Conservation (phyloP, 2,113 vertebrate genomes). For the Illadopsis cleaveri region DNA sequence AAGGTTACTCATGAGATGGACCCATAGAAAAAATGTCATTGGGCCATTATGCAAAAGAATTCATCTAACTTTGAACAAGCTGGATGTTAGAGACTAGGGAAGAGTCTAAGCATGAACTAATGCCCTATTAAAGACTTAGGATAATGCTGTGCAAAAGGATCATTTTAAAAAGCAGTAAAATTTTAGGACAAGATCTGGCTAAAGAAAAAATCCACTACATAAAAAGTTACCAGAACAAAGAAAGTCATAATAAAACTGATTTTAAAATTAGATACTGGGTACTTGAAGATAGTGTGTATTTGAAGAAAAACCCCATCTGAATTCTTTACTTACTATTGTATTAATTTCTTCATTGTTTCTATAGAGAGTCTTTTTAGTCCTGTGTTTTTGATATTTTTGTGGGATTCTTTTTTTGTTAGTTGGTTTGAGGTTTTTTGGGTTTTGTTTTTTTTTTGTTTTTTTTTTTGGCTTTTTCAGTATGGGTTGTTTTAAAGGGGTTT, state of each 20-base stretch:
- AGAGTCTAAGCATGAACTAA: not conserved
- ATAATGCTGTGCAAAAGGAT: not conserved
- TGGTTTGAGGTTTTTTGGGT: too few relatives aligned
- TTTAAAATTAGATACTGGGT: not conserved
- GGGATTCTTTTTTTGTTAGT: not conserved
- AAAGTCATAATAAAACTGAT: not conserved
- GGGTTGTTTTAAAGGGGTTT: not conserved
- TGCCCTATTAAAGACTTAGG: not conserved
- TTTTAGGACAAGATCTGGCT: not conserved
- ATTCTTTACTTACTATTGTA: not conserved
- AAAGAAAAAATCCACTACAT: not conserved
- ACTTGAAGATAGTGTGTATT: not conserved
- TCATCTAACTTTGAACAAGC: not conserved
- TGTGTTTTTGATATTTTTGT: not conserved
- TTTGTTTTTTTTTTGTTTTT: not conserved
- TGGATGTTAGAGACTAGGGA: not conserved
- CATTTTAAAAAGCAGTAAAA: not conserved
- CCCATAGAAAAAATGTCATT: not conserved
- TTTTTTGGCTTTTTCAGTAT: not conserved
- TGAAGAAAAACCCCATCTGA: accelerated
- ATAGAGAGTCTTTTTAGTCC: not conserved
- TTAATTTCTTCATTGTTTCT: not conserved
- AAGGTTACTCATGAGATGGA: not conserved
- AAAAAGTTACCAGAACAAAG: not conserved
- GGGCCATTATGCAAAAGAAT: not conserved